phyloP scores from a whole-genome alignment of 2,888 invertebrate species.

The Phyto melanocephala region DNA sequence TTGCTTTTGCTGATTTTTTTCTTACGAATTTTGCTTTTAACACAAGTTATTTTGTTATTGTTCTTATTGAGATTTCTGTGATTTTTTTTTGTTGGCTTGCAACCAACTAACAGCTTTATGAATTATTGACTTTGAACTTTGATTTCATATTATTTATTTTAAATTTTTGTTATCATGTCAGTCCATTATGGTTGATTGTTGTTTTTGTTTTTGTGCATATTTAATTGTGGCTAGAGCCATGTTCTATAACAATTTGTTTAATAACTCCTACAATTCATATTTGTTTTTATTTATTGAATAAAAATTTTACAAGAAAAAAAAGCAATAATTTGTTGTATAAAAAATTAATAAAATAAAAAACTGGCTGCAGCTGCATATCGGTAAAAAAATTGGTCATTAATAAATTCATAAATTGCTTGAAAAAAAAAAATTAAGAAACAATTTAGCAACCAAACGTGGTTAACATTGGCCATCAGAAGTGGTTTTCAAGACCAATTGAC shows the following conservation, averaged over 20 bases:
- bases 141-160: slow-evolving; percentile 45
- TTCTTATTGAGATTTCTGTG: neutral
- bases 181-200: slow-evolving; percentile 3
- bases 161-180: slow-evolving; percentile 45
- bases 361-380: slow-evolving; percentile 53
- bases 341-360: slow-evolving; percentile 21
- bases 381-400: slow-evolving; percentile 35
- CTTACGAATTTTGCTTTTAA: slow-evolving; percentile 12
- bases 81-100: neutral
- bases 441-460: slow-evolving; percentile 24
- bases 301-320: neutral
- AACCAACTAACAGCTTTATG: slow-evolving; percentile 56
- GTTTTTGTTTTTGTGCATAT: neutral
- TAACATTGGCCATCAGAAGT: slow-evolving; percentile 61
- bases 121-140: slow-evolving; percentile 66
- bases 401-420: neutral
- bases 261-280: slow-evolving; percentile 62
- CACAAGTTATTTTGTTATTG: neutral
- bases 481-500: slow-evolving; percentile 55
- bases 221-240: slow-evolving; percentile 13
- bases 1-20: slow-evolving; percentile 12
- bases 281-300: slow-evolving; percentile 18
- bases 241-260: slow-evolving; percentile 63
- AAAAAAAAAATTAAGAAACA: neutral
- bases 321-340: slow-evolving; percentile 30